phyloP scores from a whole-genome alignment of 2,888 invertebrate genomes.

The Lacanobia oleracea region DNA sequence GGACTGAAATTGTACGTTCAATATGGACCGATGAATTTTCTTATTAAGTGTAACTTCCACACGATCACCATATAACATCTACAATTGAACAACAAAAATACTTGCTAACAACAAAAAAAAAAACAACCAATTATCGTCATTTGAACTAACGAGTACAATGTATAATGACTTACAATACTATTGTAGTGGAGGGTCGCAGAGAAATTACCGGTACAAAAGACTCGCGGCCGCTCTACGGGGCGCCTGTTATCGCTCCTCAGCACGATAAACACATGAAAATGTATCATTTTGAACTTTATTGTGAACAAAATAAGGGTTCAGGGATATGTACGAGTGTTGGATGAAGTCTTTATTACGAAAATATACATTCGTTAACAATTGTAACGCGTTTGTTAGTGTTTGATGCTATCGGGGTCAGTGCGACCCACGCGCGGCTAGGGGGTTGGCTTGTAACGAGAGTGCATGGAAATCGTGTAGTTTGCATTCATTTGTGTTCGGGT shows the following conservation, averaged over 20 bases:
- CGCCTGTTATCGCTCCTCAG: slow-evolving; percentile 74
- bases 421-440: slow-evolving; percentile 49
- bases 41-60: slow-evolving; percentile 1
- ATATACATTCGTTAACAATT: slow-evolving; percentile 71
- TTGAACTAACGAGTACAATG: slow-evolving; percentile 70
- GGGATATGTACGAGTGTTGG: slow-evolving; percentile 19
- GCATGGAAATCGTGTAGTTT: slow-evolving; percentile 42
- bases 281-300: slow-evolving; percentile 41
- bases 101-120: slow-evolving; percentile 49
- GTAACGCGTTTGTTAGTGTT: slow-evolving; percentile 68
- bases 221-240: slow-evolving; percentile 77
- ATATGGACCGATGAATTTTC: not conserved
- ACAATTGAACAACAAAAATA: slow-evolving; percentile 44
- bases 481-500: slow-evolving; percentile 24
- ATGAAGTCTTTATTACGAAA: slow-evolving; percentile 69
- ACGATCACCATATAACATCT: slow-evolving; percentile 17
- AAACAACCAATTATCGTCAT: slow-evolving; percentile 70
- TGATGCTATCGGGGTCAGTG: slow-evolving; percentile 79
- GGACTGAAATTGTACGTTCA: too few relatives aligned
- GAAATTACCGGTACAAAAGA: slow-evolving; percentile 81
- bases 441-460: slow-evolving; percentile 44
- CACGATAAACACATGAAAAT: slow-evolving; percentile 6
- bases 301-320: not conserved
- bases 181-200: slow-evolving; percentile 71
- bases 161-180: slow-evolving; percentile 78